Conservation (phyloP, 2,888 invertebrate genomes). For the Drosophila koepferae region DNA sequence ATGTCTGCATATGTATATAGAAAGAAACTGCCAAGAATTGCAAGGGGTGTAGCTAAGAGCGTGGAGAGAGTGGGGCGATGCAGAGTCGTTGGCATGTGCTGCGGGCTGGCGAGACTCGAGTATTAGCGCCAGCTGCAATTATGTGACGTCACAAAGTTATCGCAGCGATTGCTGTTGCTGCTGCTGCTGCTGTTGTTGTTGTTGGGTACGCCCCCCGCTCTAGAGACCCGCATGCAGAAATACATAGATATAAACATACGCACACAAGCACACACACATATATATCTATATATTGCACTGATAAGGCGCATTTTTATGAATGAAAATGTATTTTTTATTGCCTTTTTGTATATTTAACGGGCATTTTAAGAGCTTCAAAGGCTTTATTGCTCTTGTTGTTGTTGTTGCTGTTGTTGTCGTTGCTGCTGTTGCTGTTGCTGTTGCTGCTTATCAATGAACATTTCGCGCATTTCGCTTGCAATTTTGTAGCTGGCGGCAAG, state of each 20-base stretch:
- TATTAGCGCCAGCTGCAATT: constrained; percentile 75
- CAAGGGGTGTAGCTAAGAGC: neutral
- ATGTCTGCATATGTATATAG: constrained; percentile 2
- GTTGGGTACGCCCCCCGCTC: constrained; percentile 45
- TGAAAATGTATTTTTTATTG: constrained; percentile 72
- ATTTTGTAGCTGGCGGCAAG: constrained; percentile 48
- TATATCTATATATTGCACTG: constrained; percentile 38
- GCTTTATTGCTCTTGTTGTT: constrained; percentile 32
- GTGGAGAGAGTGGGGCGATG: neutral
- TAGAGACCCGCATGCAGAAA: constrained; percentile 32
- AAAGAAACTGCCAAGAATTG: constrained; percentile 30
- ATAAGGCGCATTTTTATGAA: constrained; percentile 74
- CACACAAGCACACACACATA: constrained; percentile 17
- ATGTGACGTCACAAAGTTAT: constrained; percentile 69
- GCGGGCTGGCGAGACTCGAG: constrained; percentile 29
- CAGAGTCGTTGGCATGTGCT: constrained; percentile 23
- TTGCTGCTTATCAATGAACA: constrained; percentile 65
- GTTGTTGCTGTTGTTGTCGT: constrained; percentile 35
- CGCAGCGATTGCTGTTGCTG: constrained; percentile 9
- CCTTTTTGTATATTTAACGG: constrained; percentile 61
- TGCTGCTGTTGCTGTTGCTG: neutral
- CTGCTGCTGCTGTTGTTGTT: constrained; percentile 17
- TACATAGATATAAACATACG: constrained; percentile 9
- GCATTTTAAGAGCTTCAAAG: constrained; percentile 59
- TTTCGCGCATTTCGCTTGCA: constrained; percentile 42